Percentiles rank a stretch among this genome's conserved stretches.
Evolutionary conservation across 2,797 vertebrate species (phyloP).

Genomic region (Sphenodon punctatus): DNA sequence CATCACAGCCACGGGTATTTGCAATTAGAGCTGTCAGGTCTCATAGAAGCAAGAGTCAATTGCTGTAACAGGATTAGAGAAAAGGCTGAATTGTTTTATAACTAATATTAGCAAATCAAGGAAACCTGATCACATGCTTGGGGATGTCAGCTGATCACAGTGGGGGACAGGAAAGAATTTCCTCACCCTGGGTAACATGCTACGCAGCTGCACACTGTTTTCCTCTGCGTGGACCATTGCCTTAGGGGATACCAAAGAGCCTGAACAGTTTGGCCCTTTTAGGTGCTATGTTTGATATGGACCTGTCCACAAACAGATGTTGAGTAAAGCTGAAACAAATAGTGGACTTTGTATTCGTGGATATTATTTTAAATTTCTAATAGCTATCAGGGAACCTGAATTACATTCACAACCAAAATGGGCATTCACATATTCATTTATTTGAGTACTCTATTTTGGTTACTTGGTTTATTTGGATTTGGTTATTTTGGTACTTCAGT

Average conservation of each 20-base stretch:
- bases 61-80: conserved; percentile 55
- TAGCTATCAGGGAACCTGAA: no score
- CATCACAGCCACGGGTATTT: conserved; percentile 12
- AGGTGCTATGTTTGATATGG: not conserved
- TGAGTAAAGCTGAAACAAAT: no score
- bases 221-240: not conserved
- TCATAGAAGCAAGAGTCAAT: conserved; percentile 53
- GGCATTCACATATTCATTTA: no score
- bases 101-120: conserved; percentile 29
- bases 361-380: no score
- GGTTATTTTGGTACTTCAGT: no score
- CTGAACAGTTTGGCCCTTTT: not conserved
- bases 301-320: fast-evolving
- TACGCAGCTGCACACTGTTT: fast-evolving
- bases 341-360: no score
- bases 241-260: not conserved
- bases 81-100: conserved; percentile 48
- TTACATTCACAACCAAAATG: no score
- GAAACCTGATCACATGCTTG: not conserved
- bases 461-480: no score
- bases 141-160: not conserved
- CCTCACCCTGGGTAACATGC: not conserved
- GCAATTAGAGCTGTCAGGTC: conserved; percentile 39
- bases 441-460: no score
- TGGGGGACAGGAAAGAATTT: not conserved